These are phyloP conservation scores for Pionites leucogaster DNA, from an alignment of 2,113 vertebrate genomes.

Conservation along the genomic window DNA sequence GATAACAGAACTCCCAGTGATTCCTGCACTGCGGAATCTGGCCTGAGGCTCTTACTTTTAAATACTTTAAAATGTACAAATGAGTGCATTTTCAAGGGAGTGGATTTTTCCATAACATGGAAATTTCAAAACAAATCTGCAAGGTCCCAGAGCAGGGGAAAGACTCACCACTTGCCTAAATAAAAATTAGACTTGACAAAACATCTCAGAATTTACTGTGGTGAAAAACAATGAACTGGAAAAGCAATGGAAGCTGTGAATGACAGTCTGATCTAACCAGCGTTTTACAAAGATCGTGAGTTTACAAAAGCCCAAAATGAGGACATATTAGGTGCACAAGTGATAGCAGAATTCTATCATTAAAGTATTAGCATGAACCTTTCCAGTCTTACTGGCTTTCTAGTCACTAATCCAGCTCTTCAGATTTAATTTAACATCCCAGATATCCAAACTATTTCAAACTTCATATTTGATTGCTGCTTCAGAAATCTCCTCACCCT, in stretches of 20 bases:
- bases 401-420: not conserved
- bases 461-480: not conserved
- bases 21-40: slow-evolving; percentile 7
- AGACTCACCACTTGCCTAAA: not conserved
- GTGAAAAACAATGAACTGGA: not conserved
- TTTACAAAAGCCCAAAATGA: not conserved
- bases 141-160: not conserved
- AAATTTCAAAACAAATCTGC: slow-evolving; percentile 48
- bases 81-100: not conserved
- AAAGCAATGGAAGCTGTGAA: not conserved
- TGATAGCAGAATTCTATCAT: not conserved
- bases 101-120: slow-evolving; percentile 43
- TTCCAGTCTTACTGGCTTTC: not conserved
- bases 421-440: not conserved
- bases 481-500: not conserved
- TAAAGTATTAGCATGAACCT: not conserved
- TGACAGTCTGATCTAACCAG: not conserved
- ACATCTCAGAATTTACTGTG: slow-evolving; percentile 9
- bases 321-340: not conserved
- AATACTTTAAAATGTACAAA: slow-evolving; percentile 28
- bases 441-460: not conserved
- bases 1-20: slow-evolving; percentile 12
- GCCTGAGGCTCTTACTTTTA: slow-evolving; percentile 23
- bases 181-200: slow-evolving; percentile 23
- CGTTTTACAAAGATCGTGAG: not conserved